Evolutionary conservation across 2,113 vertebrate genomes (phyloP).

Genomic region (Malurus melanocephalus): DNA sequence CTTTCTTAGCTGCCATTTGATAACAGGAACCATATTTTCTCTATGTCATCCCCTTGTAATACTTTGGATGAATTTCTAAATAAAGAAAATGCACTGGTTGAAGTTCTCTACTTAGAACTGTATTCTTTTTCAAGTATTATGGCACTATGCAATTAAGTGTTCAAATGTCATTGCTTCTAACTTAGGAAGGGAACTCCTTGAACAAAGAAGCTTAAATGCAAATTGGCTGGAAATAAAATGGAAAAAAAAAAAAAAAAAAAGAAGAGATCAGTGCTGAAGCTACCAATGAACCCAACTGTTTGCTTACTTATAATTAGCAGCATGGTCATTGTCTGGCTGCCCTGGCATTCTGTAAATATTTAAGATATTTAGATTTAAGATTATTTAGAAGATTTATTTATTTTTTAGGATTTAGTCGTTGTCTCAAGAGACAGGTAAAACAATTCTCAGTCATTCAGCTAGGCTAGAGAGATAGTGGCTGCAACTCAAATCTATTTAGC

Average conservation of each 20-base stretch:
- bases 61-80: not conserved
- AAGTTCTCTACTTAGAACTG: not conserved
- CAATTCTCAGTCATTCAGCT: not conserved
- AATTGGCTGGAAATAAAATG: not conserved
- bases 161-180: not conserved
- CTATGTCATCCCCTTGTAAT: not conserved
- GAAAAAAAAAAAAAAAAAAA: not conserved
- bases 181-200: not conserved
- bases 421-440: slow-evolving; percentile 14
- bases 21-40: not conserved
- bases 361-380: not conserved
- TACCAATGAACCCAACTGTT: not conserved
- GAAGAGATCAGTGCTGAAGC: not conserved
- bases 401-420: not conserved
- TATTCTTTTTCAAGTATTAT: not conserved
- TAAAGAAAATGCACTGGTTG: not conserved
- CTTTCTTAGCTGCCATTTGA: not conserved
- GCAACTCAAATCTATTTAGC: not conserved
- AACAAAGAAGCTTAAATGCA: not conserved
- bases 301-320: not conserved
- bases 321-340: not conserved
- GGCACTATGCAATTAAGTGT: not conserved
- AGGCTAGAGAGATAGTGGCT: not conserved
- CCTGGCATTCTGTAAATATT: not conserved
- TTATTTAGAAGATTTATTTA: not conserved